Base-by-base conservation (phyloP, 2,113 vertebrate species). In the Bujurquina vittata region DNA sequence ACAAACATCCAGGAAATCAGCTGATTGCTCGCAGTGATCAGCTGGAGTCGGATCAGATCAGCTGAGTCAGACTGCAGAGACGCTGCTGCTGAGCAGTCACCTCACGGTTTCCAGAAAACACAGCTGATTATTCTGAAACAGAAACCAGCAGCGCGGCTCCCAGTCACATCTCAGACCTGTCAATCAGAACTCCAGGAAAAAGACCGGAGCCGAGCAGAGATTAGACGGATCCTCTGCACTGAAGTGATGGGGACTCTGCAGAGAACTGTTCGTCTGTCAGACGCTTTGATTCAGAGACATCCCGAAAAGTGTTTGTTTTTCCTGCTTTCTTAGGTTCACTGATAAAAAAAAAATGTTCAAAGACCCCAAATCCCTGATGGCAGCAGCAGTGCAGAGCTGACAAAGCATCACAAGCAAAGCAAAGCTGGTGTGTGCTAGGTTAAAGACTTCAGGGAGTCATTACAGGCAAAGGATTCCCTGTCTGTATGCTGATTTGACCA, bases 21-120 rank as follows among this genome's bases (percentile, higher is more conserved):
- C 67, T 72, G 67, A 54, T n/a, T 72, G 46, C 54, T 72, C 0
- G 10, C 67, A 33, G 65, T 72, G 67, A 72, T 72, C 46, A 72
- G 67, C 26, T 72, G 67, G 65, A 69, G 43, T 20, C 0, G 5
- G 67, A 3, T 72, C 67, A 72, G 67, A 72, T 54, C 4, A 29
- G 67, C 67, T 72, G 46, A 72, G 67, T 72, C 67, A 72, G 67
- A 72, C 67, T 72, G 67, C 46, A 72, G 46, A 52, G 65, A 69
- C 0, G 17, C 65, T 52, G 43, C 43, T 65, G 61, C 65, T 69
- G 65, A 69, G 29, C 10, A 54, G 67, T 18, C 46, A 54, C 46
- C 18, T 72, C 46, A 33, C 26, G 54, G 46, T 52, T 72, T 33
- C 46, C 46, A 33, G 46, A 54, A 72, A 72, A 54, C 67, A 72